These are phyloP conservation scores for Polypedilum vanderplanki DNA, from an alignment of 1,140 invertebrate species.

Conservation along the genomic window DNA sequence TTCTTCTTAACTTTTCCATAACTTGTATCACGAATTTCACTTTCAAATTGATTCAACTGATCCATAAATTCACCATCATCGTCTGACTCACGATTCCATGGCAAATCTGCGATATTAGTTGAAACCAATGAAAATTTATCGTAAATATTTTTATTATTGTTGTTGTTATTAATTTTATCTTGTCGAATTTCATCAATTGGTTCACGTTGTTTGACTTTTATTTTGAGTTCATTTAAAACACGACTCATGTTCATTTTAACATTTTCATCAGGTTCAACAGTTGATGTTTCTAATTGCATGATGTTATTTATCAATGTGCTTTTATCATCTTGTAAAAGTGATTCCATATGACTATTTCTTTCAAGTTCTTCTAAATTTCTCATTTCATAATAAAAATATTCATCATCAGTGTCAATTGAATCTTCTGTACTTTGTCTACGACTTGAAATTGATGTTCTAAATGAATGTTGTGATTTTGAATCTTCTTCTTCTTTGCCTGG, in stretches of 20 bases:
- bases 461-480: conserved; percentile 76
- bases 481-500: conserved; percentile 73
- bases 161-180: neutral
- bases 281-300: neutral
- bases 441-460: conserved; percentile 77
- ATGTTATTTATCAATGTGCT: conserved; percentile 46
- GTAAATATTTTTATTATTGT: neutral
- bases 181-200: neutral
- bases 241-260: conserved; percentile 71
- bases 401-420: conserved; percentile 86
- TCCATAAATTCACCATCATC: conserved; percentile 33
- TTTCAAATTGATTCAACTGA: conserved; percentile 32
- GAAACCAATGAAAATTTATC: neutral
- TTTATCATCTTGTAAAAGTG: conserved; percentile 54
- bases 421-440: conserved; percentile 85
- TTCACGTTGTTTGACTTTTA: conserved; percentile 51
- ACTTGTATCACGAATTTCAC: conserved; percentile 30
- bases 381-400: conserved; percentile 86
- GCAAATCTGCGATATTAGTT: conserved; percentile 20
- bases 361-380: conserved; percentile 81
- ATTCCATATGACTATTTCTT: conserved; percentile 59
- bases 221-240: conserved; percentile 63
- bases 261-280: conserved; percentile 53
- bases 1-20: conserved; percentile 30
- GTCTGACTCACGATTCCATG: conserved; percentile 32